Evolutionary conservation across 2,113 vertebrate genomes (phyloP), one percentile per base, ranked within the genome.

Genomic region (Rhinopomastus cyanomelas): DNA sequence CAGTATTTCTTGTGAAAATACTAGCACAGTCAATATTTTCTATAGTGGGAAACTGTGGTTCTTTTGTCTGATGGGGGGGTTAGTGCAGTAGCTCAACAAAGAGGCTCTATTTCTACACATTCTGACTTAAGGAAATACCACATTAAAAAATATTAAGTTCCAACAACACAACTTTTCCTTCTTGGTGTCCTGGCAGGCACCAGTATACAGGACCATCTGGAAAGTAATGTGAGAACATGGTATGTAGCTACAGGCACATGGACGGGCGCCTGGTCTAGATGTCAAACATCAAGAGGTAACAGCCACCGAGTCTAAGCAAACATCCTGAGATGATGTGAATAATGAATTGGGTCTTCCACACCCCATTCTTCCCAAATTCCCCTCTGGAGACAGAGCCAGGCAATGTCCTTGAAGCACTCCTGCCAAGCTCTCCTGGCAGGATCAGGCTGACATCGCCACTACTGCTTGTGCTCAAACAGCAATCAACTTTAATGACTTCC

Each of bases 1-100:
- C 87, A 88, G 81, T 88, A 96, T 96, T 97, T 97, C 94, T 90
- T 97, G 81, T 68, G 79, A 92, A 96, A 96, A 96, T 71, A 95
- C 74, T 55, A 94, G 78, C 37, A 92, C 0, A 88, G 85, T 89
- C 95, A 96, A 67, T 78, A 93, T 79, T 95, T 97, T 95, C 93
- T 92, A 95, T 81, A 91, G 71, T 65, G 94, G 60, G 37, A 94
- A 90, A 96, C 84, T 94, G 60, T 95, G 69, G 73, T 87, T 77
- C 84, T 81, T 95, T 94, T 96, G 81, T 94, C 88, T 85, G 26
- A 89, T 49, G 52, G 36, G 27, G 37, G 20, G 27, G 39, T 42
- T 81, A 92, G 75, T 19, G 61, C 85, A 89, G 56, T 56, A 66
- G 66, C 53, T 44, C 79, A 95, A 96, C 93, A 97, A 95, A 92